phyloP scores from a whole-genome alignment of 2,888 invertebrate genomes.

The Crocallis elinguaria region DNA sequence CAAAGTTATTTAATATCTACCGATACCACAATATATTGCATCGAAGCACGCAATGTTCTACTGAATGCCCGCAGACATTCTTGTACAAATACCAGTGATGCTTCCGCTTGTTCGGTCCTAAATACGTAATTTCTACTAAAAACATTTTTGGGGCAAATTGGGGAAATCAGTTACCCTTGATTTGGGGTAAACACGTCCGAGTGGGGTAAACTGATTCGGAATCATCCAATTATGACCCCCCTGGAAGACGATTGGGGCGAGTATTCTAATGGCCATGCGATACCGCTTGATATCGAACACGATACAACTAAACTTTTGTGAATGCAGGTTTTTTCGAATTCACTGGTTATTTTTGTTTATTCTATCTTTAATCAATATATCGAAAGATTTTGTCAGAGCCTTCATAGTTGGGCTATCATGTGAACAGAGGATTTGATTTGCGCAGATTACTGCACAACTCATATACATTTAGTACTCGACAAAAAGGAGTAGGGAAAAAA shows the following conservation, averaged over 20 bases:
- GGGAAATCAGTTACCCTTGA: slow-evolving; percentile 69
- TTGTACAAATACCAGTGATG: slow-evolving; percentile 11
- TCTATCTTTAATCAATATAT: no score
- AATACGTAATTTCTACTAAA: slow-evolving; percentile 16
- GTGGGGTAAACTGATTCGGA: slow-evolving; percentile 82
- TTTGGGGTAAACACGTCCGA: slow-evolving; percentile 77
- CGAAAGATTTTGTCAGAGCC: no score
- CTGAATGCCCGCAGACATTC: slow-evolving; percentile 16
- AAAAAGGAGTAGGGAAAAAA: no score
- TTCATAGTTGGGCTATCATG: no score
- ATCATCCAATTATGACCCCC: slow-evolving; percentile 80
- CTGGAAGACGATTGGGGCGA: slow-evolving; percentile 35
- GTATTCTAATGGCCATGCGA: slow-evolving; percentile 47
- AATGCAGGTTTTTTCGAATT: no score
- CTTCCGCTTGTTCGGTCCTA: slow-evolving; percentile 20
- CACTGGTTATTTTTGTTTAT: no score
- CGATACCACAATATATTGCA: background rate
- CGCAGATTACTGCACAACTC: no score
- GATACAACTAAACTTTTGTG: background rate
- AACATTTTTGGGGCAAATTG: slow-evolving; percentile 44
- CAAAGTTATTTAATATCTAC: slow-evolving; percentile 2
- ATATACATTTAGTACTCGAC: no score
- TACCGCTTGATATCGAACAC: slow-evolving; percentile 25
- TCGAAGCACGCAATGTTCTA: slow-evolving; percentile 9
- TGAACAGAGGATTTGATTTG: no score